A percentile compares a stretch with the other conserved stretches of the same genome.
phyloP scores from a whole-genome alignment of 2,797 vertebrate genomes.

The Crenichthys baileyi region DNA sequence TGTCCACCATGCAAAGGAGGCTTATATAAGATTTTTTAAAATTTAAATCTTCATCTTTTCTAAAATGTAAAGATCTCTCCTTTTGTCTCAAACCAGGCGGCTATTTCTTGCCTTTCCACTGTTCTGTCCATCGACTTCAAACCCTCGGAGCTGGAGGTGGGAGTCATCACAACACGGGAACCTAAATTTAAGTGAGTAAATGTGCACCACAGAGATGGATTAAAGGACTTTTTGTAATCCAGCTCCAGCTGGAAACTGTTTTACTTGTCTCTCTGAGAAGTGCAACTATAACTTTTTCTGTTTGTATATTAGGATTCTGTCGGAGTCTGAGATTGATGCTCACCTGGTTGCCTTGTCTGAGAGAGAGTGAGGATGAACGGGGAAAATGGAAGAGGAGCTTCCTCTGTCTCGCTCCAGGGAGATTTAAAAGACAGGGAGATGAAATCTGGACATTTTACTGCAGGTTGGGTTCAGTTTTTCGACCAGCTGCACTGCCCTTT shows the following conservation, averaged over 20 bases:
- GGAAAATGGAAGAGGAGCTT: constrained; percentile 19
- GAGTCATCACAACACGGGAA: constrained; percentile 88
- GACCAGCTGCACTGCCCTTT: constrained; percentile 5
- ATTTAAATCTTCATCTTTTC: background rate
- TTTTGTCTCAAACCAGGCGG: constrained; percentile 77
- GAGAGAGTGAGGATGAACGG: constrained; percentile 82
- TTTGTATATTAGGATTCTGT: constrained; percentile 87
- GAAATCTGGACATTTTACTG: constrained; percentile 28
- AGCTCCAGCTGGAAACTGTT: background rate
- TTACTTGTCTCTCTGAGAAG: background rate
- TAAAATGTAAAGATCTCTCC: background rate
- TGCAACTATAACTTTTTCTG: constrained; percentile 4
- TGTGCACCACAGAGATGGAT: background rate
- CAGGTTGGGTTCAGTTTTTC: constrained; percentile 7
- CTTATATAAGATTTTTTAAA: background rate
- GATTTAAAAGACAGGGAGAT: constrained; percentile 7
- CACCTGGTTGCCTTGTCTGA: constrained; percentile 93
- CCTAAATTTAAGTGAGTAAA: constrained; percentile 88
- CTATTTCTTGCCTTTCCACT: constrained; percentile 91
- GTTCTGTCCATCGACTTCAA: constrained; percentile 95
- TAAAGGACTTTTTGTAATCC: background rate
- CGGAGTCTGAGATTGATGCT: constrained; percentile 91
- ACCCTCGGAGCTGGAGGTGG: constrained; percentile 92
- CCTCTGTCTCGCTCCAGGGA: background rate
- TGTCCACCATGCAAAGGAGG: background rate